Evolutionary conservation across 53 echinoderm and acorn worm species (phyloP), one percentile per base, ranked within the genome.

Genomic region (Zoroaster sp.): DNA sequence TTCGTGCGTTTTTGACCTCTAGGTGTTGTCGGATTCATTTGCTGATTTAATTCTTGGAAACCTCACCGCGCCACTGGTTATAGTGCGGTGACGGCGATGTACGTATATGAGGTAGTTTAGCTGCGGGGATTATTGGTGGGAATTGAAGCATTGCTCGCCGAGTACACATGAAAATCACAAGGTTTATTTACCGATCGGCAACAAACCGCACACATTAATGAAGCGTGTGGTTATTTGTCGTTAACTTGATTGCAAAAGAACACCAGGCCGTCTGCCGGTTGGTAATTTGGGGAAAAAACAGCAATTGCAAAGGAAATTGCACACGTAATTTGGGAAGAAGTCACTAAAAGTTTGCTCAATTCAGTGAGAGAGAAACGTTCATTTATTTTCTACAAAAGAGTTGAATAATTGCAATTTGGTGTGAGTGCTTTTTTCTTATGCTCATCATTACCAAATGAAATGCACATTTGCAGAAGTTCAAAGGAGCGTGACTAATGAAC

Each of bases 301-400:
- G 59, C 79, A 81, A 67, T 81, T 81, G 81, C 81, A 67, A 9
- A 28, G 81, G 43, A 78, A 49, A 78, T 78, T 78, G 35, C 59
- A 30, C 39, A 33, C 38, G 55, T 81, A 67, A 81, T 66, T 81
- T 81, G 67, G 42, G 32, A 81, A 81, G 81, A 32, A 7, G 67
- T 80, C 38, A 80, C 63, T 55, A 34, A 49, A 46, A 33, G 77
- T 46, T 28, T 35, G 55, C 78, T 32, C 54, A 36, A 51, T 59
- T 78, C 30, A 37, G 36, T 38, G 30, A 54, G 59, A 10, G 78
- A 23, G 18, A 59, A 51, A 42, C 23, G 78, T 59, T 78, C 78
- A 59, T 78, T 36, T 37, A 32, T 17, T 43, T 42, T 49, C 44
- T 44, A 4, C 33, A 77, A 53, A 34, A 38, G 32, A 7, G n/a